Conservation (phyloP, 2,888 invertebrate genomes). For the Pegoplata infirma region DNA sequence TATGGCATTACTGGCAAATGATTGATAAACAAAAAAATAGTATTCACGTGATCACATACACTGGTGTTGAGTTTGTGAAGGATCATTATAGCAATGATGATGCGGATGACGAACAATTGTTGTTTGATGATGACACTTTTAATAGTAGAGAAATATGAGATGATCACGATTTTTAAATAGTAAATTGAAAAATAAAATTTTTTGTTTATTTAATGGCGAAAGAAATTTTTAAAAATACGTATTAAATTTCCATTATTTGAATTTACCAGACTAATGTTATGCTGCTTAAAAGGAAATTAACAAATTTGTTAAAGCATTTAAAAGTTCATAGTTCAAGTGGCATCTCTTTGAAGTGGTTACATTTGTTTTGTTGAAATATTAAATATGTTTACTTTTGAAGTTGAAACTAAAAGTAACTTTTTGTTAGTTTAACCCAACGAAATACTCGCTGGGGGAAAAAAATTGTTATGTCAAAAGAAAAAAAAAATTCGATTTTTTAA, state of each 20-base stretch:
- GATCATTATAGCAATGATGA: not conserved
- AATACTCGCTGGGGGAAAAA: too few species aligned
- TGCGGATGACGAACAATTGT: constrained; percentile 2
- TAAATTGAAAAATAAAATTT: constrained; percentile 18
- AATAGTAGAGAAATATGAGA: constrained; percentile 45
- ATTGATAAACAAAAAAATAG: not conserved
- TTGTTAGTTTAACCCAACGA: too few species aligned
- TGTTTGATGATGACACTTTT: constrained; percentile 14
- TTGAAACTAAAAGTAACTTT: not conserved
- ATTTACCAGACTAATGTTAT: not conserved
- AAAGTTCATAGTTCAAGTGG: constrained; percentile 45
- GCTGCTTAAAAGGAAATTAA: constrained; percentile 40
- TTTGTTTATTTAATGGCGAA: constrained; percentile 43
- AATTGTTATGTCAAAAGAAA: too few species aligned
- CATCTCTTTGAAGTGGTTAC: not conserved
- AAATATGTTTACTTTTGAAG: not conserved
- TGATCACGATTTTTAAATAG: constrained; percentile 35
- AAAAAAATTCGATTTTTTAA: too few species aligned
- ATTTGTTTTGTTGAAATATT: not conserved
- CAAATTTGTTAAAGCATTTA: not conserved
- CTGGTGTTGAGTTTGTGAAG: not conserved
- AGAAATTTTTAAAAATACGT: constrained; percentile 46
- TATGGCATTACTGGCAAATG: not conserved
- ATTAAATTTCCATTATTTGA: constrained; percentile 58
- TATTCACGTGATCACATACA: constrained; percentile 2